phyloP scores from a whole-genome alignment of 2,797 vertebrate species.

The Catharus ustulatus region DNA sequence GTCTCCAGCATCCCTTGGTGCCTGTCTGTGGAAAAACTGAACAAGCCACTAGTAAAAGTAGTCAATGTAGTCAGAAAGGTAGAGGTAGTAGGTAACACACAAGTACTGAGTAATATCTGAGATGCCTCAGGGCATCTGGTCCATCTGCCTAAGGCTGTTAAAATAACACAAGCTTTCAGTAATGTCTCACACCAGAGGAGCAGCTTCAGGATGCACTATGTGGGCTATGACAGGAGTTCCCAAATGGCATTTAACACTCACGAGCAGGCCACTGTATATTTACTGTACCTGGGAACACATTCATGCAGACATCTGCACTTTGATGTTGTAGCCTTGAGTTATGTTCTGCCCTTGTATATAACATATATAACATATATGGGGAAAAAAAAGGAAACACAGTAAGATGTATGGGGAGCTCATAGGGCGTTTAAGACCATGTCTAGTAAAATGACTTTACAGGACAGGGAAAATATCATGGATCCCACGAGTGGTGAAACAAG shows the following conservation, averaged over 20 bases:
- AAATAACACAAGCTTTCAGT: background rate
- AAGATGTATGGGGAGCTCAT: background rate
- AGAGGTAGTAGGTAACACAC: background rate
- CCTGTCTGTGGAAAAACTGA: background rate
- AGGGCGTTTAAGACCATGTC: background rate
- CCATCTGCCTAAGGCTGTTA: background rate
- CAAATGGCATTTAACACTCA: background rate
- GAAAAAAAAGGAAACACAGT: background rate
- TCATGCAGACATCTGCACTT: background rate
- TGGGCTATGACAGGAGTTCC: background rate
- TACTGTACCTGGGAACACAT: background rate
- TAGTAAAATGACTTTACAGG: background rate
- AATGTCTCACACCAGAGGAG: background rate
- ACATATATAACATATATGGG: background rate
- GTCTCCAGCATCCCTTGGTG: background rate
- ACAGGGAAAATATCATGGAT: background rate
- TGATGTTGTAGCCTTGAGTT: background rate
- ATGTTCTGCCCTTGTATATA: background rate
- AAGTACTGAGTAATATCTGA: background rate
- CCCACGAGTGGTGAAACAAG: rapidly evolving
- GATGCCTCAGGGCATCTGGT: background rate
- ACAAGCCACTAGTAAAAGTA: background rate
- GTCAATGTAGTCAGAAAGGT: background rate
- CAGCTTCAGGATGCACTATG: background rate
- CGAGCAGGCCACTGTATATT: background rate